A percentile compares a stretch with the other conserved stretches of the same genome.
These are phyloP conservation scores for Alsophila aescularia DNA, from an alignment of 2,888 invertebrate genomes.

Conservation along the genomic window DNA sequence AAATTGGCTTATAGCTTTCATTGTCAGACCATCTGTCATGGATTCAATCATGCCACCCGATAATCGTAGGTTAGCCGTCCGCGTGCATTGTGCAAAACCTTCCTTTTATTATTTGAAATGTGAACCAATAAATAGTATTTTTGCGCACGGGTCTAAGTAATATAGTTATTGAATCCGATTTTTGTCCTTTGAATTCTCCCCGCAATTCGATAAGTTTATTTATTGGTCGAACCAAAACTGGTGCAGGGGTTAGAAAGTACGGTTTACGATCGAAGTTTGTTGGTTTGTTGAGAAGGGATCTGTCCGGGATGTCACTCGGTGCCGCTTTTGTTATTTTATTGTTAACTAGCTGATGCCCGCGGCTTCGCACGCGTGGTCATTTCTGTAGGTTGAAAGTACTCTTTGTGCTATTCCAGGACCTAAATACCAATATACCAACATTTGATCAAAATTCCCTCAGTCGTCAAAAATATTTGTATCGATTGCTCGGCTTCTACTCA, in stretches of 20 bases:
- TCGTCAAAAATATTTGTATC: too few relatives aligned
- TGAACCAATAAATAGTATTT: conserved; percentile 60
- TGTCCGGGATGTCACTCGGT: conserved; percentile 64
- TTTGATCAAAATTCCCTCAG: too few relatives aligned
- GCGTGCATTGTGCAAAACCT: conserved; percentile 62
- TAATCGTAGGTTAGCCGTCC: conserved; percentile 65
- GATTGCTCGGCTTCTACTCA: too few relatives aligned
- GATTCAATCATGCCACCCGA: conserved; percentile 66
- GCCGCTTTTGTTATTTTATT: conserved; percentile 60
- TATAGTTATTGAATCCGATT: conserved; percentile 65
- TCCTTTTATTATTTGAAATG: conserved; percentile 64
- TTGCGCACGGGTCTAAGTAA: conserved; percentile 64
- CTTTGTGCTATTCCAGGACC: too few relatives aligned
- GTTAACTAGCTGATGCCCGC: conserved; percentile 56
- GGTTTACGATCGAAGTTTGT: conserved; percentile 73
- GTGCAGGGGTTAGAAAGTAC: conserved; percentile 66
- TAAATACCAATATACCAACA: too few relatives aligned
- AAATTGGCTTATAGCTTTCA: conserved; percentile 63
- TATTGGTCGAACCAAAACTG: conserved; percentile 75
- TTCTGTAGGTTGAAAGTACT: too few relatives aligned
- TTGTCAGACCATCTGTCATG: conserved; percentile 80
- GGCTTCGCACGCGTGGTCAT: too few relatives aligned
- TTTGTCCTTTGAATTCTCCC: conserved; percentile 49
- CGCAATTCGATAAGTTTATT: conserved; percentile 77
- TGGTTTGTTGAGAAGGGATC: conserved; percentile 66